phyloP scores from a whole-genome alignment of 92 coral and sea anemone species.

The Actinernus sp. region DNA sequence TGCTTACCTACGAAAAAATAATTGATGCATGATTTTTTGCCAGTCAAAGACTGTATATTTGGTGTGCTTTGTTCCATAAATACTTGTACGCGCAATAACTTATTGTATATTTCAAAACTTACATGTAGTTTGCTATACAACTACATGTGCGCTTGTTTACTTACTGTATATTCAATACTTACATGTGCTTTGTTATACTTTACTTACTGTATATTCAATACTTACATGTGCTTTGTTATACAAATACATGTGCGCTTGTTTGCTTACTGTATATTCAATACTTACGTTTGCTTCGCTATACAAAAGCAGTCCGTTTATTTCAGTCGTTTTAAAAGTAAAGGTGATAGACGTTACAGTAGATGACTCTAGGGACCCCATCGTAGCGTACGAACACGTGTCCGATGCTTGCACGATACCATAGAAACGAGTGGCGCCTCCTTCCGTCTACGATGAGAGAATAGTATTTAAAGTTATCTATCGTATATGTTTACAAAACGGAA shows the following conservation, averaged over 20 bases:
- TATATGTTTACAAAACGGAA: not conserved
- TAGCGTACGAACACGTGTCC: constrained; percentile 63
- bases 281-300: constrained; percentile 74
- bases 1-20: constrained; percentile 32
- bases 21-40: not conserved
- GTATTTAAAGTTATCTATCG: not conserved
- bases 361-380: constrained; percentile 15
- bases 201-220: too few relatives aligned
- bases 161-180: too few relatives aligned
- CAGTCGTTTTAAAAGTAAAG: constrained; percentile 80
- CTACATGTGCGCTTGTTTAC: too few relatives aligned
- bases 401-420: constrained; percentile 68
- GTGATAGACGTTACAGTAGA: constrained; percentile 29
- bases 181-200: too few relatives aligned
- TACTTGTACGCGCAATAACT: too few relatives aligned
- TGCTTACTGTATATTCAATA: not conserved
- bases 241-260: too few relatives aligned
- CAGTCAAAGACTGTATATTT: too few relatives aligned
- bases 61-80: too few relatives aligned
- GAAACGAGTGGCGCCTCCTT: constrained; percentile 79
- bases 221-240: too few relatives aligned
- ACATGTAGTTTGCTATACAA: too few relatives aligned
- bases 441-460: constrained; percentile 46
- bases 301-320: constrained; percentile 71
- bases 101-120: too few relatives aligned